phyloP scores from a whole-genome alignment of 2,797 vertebrate species.

The Cuniculus paca region DNA sequence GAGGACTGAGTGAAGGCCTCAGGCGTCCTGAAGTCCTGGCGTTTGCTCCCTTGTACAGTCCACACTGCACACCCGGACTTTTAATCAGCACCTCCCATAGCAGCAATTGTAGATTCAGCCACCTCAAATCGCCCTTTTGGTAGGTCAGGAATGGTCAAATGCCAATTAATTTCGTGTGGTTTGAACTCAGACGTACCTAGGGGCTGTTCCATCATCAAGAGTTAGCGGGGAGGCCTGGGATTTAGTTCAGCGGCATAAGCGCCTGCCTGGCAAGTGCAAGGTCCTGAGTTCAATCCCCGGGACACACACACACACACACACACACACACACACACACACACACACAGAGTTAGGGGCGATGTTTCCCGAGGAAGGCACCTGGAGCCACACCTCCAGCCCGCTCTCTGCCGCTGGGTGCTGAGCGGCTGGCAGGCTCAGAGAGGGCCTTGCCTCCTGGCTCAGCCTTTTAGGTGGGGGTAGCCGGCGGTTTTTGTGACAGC shows the following conservation, averaged over 20 bases:
- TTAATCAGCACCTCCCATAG: not conserved
- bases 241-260: no score
- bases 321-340: no score
- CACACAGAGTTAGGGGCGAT: not conserved
- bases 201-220: not conserved
- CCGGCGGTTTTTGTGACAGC: not conserved
- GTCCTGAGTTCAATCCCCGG: no score
- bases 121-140: not conserved
- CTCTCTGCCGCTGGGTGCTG: not conserved
- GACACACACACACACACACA: no score
- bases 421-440: rapidly evolving
- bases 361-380: not conserved
- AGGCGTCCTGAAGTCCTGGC: not conserved
- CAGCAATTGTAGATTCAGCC: not conserved
- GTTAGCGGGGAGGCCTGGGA: not conserved
- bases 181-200: not conserved
- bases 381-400: rapidly evolving
- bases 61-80: not conserved
- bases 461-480: rapidly evolving
- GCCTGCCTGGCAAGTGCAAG: no score
- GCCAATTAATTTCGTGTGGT: not conserved
- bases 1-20: not conserved
- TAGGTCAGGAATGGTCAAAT: not conserved
- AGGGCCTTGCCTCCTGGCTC: rapidly evolving
- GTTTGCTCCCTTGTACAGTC: not conserved